Evolutionary conservation across 2,113 vertebrate species (phyloP), one percentile per base, ranked within the genome.

Genomic region (Macrotis lagotis): DNA sequence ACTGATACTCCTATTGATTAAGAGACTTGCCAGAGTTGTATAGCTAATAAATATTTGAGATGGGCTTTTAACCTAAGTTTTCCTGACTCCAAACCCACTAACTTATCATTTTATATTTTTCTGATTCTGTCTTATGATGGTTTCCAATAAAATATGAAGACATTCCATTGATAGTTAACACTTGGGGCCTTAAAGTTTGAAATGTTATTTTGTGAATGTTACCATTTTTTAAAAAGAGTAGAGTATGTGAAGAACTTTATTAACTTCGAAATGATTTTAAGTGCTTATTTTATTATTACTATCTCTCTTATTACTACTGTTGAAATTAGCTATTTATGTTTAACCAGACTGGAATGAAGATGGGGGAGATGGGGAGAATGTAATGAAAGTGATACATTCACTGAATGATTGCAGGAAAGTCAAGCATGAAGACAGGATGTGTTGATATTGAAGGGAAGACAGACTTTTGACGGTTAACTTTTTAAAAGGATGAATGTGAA

Each of bases 291-390:
- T 31, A 59, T 59, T 10, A 59, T 59, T 55, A 55, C 0, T 26
- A 55, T 26, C 2, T 7, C 8, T n/a, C n/a, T n/a, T 22, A 74
- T 83, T 24, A 44, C 6, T 83, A 22, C 91, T 97, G 4, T 93
- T 95, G 59, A 91, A 24, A 51, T 53, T 92, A 92, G 47, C 93
- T 96, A 94, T 96, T 96, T 51, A 89, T 55, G 51, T 44, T 94
- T 50, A 51, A 94, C 1, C 94, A 95, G 94, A 96, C 95, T 94
- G 95, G 95, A 95, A 92, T 90, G 91, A 96, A 92, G n/a, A n/a
- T n/a, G n/a, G n/a, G n/a, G n/a, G n/a, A n/a, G n/a, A n/a, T n/a
- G n/a, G n/a, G n/a, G n/a, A n/a, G n/a, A n/a, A n/a, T n/a, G n/a
- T n/a, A n/a, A n/a, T n/a, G n/a, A n/a, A 66, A 91, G 92, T 1